Conservation (phyloP, 2,113 vertebrate genomes). For the Hydrochoerus hydrochaeris region DNA sequence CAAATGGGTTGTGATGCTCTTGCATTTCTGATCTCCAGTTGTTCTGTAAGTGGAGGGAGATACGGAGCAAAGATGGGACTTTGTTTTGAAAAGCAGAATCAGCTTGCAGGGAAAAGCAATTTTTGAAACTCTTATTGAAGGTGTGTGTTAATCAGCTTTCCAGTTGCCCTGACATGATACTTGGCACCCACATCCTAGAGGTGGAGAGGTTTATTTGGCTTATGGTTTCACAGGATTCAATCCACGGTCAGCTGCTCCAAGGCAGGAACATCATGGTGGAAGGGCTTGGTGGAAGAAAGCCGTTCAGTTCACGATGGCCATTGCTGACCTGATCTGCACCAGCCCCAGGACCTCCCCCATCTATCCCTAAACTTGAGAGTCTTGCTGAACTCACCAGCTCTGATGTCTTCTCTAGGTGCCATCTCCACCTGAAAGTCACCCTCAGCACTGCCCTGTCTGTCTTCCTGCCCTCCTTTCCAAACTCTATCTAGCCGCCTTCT, state of each 20-base stretch:
- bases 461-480: neutral
- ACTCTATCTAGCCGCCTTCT: neutral
- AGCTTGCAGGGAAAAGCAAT: neutral
- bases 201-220: neutral
- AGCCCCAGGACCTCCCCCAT: neutral
- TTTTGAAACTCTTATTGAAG: fast-evolving
- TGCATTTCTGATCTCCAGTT: neutral
- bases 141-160: neutral
- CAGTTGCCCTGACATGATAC: neutral
- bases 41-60: neutral
- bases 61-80: too few relatives aligned
- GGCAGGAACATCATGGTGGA: neutral
- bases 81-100: neutral
- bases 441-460: fast-evolving
- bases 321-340: too few relatives aligned
- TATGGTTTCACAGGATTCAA: neutral
- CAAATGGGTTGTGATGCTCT: neutral
- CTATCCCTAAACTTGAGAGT: neutral
- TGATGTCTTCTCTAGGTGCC: too few relatives aligned
- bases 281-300: neutral
- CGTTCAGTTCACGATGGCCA: neutral
- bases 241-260: neutral
- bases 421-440: neutral
- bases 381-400: neutral
- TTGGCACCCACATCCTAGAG: neutral